Conservation (phyloP, 1,140 invertebrate genomes). For the Physella acuta region DNA sequence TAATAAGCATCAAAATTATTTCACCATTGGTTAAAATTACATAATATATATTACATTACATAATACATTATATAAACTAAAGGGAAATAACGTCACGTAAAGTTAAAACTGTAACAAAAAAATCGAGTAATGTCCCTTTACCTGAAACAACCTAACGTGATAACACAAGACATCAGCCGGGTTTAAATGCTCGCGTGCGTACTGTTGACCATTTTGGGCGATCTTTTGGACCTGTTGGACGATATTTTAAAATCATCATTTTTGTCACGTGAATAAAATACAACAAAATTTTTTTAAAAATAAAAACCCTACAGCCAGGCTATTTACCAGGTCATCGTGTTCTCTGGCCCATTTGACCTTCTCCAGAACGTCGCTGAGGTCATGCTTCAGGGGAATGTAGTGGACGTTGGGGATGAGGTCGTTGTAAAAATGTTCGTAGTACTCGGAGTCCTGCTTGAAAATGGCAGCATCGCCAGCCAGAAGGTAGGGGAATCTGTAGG, state of each 20-base stretch:
- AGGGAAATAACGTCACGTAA: too few relatives aligned
- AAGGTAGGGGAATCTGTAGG: slow-evolving; percentile 91
- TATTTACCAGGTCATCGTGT: slow-evolving; percentile 70
- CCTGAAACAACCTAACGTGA: slow-evolving; percentile 75
- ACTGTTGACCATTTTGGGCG: slow-evolving; percentile 71
- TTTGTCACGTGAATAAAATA: too few relatives aligned
- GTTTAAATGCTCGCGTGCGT: slow-evolving; percentile 77
- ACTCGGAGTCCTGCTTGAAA: slow-evolving; percentile 88
- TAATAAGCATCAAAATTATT: too few relatives aligned
- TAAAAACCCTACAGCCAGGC: too few relatives aligned
- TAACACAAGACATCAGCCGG: slow-evolving; percentile 89
- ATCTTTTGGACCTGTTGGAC: slow-evolving; percentile 69
- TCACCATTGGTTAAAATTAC: too few relatives aligned
- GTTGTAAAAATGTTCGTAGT: slow-evolving; percentile 93
- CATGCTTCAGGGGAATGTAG: slow-evolving; percentile 79
- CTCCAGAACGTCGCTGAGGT: slow-evolving; percentile 80
- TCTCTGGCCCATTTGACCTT: slow-evolving; percentile 78
- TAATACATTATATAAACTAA: too few relatives aligned
- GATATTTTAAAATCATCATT: too few relatives aligned
- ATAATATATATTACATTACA: too few relatives aligned
- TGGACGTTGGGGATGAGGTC: slow-evolving; percentile 75
- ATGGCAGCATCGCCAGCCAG: slow-evolving; percentile 83
- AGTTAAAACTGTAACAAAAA: background rate
- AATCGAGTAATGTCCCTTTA: slow-evolving; percentile 26
- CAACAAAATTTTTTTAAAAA: too few relatives aligned